A percentile compares a stretch with the other conserved stretches of the same genome.
These are phyloP conservation scores for Camelus bactrianus DNA, from an alignment of 2,113 vertebrate species.

Conservation along the genomic window DNA sequence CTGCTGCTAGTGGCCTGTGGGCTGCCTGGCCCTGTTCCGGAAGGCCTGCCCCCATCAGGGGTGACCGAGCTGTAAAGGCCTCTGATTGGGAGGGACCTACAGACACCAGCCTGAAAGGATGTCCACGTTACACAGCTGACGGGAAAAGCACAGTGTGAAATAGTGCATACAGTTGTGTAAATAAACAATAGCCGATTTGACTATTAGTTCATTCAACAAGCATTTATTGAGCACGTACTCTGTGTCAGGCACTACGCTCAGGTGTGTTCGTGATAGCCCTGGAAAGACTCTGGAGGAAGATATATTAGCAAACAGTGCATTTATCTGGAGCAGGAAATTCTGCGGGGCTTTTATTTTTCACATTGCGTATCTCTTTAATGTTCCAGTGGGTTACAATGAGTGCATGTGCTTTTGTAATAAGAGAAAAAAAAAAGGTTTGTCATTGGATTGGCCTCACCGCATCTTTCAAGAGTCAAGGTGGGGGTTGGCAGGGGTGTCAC, in stretches of 20 bases:
- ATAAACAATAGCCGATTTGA: not conserved
- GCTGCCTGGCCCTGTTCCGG: not conserved
- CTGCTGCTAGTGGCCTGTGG: not conserved
- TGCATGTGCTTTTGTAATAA: not conserved
- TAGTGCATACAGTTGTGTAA: not conserved
- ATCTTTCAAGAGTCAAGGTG: not conserved
- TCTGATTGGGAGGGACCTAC: not conserved
- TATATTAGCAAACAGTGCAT: accelerated
- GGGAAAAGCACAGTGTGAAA: not conserved
- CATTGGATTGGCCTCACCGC: not conserved
- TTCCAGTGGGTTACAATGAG: not conserved
- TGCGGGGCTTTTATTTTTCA: not conserved
- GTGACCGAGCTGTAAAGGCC: not conserved
- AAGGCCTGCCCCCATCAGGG: not conserved
- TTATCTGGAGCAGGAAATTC: not conserved
- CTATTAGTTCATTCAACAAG: not conserved
- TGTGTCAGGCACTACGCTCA: not conserved
- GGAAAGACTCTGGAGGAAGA: not conserved
- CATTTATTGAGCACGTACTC: not conserved
- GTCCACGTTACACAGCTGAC: not conserved
- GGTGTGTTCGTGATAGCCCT: not conserved
- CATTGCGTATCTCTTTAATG: not conserved
- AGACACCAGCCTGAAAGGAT: accelerated
- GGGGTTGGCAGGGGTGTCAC: not conserved
- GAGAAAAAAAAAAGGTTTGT: not conserved